Conservation (phyloP, 1,140 invertebrate genomes). For the Papilio polyxenes region DNA sequence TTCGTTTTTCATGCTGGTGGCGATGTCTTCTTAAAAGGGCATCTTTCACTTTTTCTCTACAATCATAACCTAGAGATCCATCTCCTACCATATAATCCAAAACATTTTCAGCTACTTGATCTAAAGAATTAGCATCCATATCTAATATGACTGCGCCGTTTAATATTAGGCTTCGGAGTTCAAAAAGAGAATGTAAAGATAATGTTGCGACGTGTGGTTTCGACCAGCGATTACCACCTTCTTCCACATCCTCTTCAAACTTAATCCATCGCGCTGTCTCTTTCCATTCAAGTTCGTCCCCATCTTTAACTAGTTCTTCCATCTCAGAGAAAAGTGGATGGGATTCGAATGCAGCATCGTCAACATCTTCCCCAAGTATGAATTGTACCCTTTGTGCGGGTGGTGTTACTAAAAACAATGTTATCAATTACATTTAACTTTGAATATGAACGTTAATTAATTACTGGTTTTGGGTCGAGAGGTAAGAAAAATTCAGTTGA, state of each 20-base stretch:
- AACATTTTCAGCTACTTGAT: slow-evolving; percentile 94
- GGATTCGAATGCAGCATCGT: slow-evolving; percentile 90
- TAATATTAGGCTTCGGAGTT: slow-evolving; percentile 91
- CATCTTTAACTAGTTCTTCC: slow-evolving; percentile 93
- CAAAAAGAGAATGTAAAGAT: slow-evolving; percentile 94
- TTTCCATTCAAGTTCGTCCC: slow-evolving; percentile 96
- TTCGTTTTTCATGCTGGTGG: slow-evolving; percentile 95
- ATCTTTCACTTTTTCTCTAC: slow-evolving; percentile 92
- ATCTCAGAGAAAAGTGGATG: slow-evolving; percentile 97
- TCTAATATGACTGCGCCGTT: slow-evolving; percentile 96
- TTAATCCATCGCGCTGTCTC: slow-evolving; percentile 98
- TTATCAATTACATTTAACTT: neutral
- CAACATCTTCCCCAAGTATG: slow-evolving; percentile 95
- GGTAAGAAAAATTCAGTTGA: neutral
- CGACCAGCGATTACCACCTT: slow-evolving; percentile 96
- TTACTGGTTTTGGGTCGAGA: neutral
- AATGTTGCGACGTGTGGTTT: slow-evolving; percentile 97
- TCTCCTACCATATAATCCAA: slow-evolving; percentile 95
- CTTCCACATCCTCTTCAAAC: slow-evolving; percentile 97
- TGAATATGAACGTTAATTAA: neutral
- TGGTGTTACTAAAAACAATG: slow-evolving; percentile 86
- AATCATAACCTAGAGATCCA: slow-evolving; percentile 87
- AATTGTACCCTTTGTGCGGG: slow-evolving; percentile 96
- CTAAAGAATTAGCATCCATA: slow-evolving; percentile 91
- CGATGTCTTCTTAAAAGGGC: slow-evolving; percentile 94